Conservation (phyloP, 2,888 invertebrate species). For the Exephanes ischioxanthus region DNA sequence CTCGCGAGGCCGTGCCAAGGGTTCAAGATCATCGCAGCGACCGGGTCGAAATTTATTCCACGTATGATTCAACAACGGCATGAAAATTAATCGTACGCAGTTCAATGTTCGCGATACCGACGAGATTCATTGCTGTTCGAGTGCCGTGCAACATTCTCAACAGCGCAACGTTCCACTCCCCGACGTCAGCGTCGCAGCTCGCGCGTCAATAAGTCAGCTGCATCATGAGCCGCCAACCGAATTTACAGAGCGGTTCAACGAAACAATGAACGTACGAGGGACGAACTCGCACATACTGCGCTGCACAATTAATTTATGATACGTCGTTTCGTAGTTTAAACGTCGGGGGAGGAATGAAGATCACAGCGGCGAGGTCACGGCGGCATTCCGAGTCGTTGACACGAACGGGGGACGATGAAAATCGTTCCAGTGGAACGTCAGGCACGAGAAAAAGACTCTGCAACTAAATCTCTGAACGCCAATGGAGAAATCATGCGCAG, state of each 20-base stretch:
- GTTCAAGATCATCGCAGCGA: background rate
- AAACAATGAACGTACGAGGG: conserved; percentile 70
- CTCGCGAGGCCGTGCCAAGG: background rate
- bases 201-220: background rate
- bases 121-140: background rate
- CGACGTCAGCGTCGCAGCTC: background rate
- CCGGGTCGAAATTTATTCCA: background rate
- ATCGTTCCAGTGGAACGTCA: conserved; percentile 5
- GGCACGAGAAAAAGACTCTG: conserved; percentile 4
- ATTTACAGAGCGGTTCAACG: conserved; percentile 70
- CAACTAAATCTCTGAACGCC: background rate
- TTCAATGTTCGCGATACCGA: background rate
- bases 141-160: background rate
- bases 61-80: background rate
- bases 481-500: background rate
- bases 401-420: background rate
- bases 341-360: conserved; percentile 20
- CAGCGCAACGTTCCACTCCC: background rate
- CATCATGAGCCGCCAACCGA: conserved; percentile 51
- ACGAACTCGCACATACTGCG: conserved; percentile 20
- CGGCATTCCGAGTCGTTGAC: conserved; percentile 51
- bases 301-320: conserved; percentile 69
- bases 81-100: background rate
- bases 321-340: conserved; percentile 61
- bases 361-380: conserved; percentile 35